phyloP scores from a whole-genome alignment of 2,888 invertebrate genomes.

The Lithophane socia region DNA sequence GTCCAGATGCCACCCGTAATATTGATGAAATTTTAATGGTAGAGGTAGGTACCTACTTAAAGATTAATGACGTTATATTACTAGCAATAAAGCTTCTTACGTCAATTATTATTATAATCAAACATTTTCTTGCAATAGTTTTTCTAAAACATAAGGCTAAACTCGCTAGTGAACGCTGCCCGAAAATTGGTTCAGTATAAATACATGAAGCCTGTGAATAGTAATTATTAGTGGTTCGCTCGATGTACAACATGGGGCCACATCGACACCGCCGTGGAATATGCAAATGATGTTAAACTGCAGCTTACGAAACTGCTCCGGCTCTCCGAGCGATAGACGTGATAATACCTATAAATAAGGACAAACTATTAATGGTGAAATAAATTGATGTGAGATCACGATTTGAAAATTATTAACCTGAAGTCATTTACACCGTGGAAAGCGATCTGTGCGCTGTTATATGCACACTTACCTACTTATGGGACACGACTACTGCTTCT shows the following conservation, averaged over 20 bases:
- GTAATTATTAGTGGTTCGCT: constrained; percentile 71
- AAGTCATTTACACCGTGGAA: constrained; percentile 82
- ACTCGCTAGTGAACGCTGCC: constrained; percentile 24
- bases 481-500: constrained; percentile 57
- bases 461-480: constrained; percentile 51
- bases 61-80: constrained; percentile 16
- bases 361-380: constrained; percentile 86
- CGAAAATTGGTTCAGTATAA: constrained; percentile 48
- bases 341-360: constrained; percentile 88
- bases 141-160: constrained; percentile 20
- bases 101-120: neutral
- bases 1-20: constrained; percentile 8
- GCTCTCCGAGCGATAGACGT: constrained; percentile 80
- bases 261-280: constrained; percentile 81
- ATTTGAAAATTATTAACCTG: constrained; percentile 83
- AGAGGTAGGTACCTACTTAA: constrained; percentile 3
- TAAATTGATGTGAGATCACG: constrained; percentile 88
- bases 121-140: neutral
- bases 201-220: constrained; percentile 63
- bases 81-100: constrained; percentile 16
- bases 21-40: constrained; percentile 32
- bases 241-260: constrained; percentile 71
- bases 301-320: constrained; percentile 82
- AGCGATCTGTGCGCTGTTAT: constrained; percentile 66
- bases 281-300: constrained; percentile 87